Conservation (phyloP, 2,888 invertebrate species). For the Venusia cambrica region DNA sequence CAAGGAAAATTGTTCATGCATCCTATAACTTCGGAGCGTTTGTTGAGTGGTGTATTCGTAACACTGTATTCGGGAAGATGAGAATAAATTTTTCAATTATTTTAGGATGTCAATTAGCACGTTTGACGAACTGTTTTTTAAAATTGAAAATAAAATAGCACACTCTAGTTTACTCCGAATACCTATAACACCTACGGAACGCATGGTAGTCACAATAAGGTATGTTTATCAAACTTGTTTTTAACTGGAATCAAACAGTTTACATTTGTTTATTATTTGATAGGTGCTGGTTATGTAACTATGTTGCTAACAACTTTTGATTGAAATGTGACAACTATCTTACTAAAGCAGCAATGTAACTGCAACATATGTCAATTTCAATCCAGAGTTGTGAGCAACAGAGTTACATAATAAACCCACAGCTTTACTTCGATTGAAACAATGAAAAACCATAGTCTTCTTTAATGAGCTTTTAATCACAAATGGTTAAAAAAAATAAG, state of each 20-base stretch:
- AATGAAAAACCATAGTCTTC: too few relatives aligned
- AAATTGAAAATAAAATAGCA: constrained; percentile 10
- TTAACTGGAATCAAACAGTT: too few relatives aligned
- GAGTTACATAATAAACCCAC: too few relatives aligned
- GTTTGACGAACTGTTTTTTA: constrained; percentile 13
- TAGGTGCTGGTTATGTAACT: too few relatives aligned
- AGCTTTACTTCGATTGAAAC: too few relatives aligned
- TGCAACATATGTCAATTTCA: too few relatives aligned
- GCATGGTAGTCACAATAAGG: constrained; percentile 14
- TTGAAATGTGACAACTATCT: too few relatives aligned
- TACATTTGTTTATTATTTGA: too few relatives aligned
- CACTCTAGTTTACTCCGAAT: constrained; percentile 11
- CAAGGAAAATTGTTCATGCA: constrained; percentile 5
- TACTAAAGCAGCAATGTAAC: too few relatives aligned
- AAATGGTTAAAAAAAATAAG: constrained; percentile 1
- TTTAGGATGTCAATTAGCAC: constrained; percentile 5
- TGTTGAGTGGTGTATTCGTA: constrained; percentile 12
- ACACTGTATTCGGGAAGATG: constrained; percentile 6
- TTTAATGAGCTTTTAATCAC: constrained; percentile 3
- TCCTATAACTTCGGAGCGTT: constrained; percentile 10
- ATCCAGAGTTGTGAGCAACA: too few relatives aligned
- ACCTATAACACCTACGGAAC: constrained; percentile 14
- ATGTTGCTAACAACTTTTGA: too few relatives aligned
- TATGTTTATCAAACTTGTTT: constrained; percentile 10
- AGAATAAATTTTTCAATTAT: constrained; percentile 4